phyloP scores from a whole-genome alignment of 1,140 invertebrate species.

The Drosophila lacertosa region DNA sequence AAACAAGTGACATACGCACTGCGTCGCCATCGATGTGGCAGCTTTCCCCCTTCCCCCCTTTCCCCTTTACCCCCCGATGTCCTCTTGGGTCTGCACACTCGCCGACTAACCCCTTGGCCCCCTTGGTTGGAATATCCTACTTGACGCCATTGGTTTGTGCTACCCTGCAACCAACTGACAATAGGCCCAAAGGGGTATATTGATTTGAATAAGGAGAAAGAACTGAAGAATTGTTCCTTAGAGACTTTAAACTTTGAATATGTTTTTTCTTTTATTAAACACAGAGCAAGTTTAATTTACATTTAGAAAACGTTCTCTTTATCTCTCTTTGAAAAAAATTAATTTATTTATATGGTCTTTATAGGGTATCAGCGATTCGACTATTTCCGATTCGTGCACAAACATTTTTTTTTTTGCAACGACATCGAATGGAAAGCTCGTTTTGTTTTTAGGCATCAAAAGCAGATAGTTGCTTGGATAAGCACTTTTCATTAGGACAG shows the following conservation, averaged over 20 bases:
- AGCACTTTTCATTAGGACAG: constrained; percentile 73
- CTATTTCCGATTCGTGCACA: neutral
- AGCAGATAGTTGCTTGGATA: constrained; percentile 76
- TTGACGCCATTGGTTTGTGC: constrained; percentile 20
- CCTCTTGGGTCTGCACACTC: constrained; percentile 2
- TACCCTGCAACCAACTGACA: neutral
- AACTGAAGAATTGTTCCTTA: no score
- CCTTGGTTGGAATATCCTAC: constrained; percentile 21
- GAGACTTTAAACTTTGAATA: no score
- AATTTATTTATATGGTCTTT: no score
- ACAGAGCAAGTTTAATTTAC: no score
- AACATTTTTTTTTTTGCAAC: neutral
- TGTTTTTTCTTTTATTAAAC: no score
- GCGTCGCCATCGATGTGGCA: constrained; percentile 61
- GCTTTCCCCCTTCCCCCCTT: neutral
- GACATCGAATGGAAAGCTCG: constrained; percentile 44
- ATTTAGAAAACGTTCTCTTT: no score
- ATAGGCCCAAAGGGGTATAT: neutral
- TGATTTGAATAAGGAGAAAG: no score
- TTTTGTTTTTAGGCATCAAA: constrained; percentile 67
- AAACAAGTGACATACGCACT: constrained; percentile 79
- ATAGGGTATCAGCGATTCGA: neutral
- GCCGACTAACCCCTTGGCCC: constrained; percentile 21
- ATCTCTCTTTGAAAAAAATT: no score
- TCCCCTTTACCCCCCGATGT: neutral